Evolutionary conservation across 2,113 vertebrate genomes (phyloP), one percentile per base, ranked within the genome.

Genomic region (Globicephala melas): DNA sequence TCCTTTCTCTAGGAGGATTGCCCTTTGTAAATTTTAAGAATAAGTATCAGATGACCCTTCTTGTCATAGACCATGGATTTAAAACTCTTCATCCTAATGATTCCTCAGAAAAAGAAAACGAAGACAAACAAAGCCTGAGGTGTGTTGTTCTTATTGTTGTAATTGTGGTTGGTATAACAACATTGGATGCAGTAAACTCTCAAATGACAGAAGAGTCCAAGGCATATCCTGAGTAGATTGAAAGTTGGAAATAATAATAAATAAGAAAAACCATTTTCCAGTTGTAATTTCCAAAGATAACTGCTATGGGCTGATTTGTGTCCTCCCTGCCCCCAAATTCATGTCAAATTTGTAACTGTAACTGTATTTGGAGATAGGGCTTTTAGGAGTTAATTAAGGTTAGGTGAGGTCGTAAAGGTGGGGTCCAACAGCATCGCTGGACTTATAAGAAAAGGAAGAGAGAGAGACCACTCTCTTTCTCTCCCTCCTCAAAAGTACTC

Each of bases 11-110:
- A 41, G 33, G 70, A 84, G 36, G 44, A 89, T 38, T 96, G 20
- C 74, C 71, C 58, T 95, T 63, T 82, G 70, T 65, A 95, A 77
- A 95, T 80, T 92, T 96, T 95, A 89, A 62, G 65, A 90, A 95
- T 94, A 87, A 92, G 86, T 89, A 36, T 95, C 62, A n/a, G 36
- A 82, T 86, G 89, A 92, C 65, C 44, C 36, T 96, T 18, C 23
- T 88, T n/a, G 15, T 88, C 82, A 91, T 26, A 96, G 83, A 68
- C 65, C 77, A 96, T 71, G 21, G 18, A 60, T 63, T 25, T 73
- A 94, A 87, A 96, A 47, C 28, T 91, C 63, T 91, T 95, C 44
- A 60, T 80, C 20, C 25, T 86, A 73, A 77, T 60, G 77, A 93
- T 41, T 77, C 67, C 47, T 89, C 65, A 53, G 44, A 97, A 95